Evolutionary conservation across 2,797 vertebrate species (phyloP).

Genomic region (Coccyzus lansbergi): DNA sequence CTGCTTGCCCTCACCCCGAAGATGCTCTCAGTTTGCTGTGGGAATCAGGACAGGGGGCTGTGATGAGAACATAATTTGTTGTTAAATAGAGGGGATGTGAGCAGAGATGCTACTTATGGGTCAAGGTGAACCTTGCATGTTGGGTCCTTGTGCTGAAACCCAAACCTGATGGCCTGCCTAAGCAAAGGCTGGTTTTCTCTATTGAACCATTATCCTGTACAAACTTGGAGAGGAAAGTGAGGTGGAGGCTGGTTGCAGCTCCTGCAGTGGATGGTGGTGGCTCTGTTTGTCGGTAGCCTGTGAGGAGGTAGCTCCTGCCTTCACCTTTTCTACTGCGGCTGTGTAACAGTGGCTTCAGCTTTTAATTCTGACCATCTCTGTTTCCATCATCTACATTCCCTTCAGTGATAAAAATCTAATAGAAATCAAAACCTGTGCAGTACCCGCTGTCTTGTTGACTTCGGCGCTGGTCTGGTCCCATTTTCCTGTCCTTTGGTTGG

Average conservation of each 20-base stretch:
- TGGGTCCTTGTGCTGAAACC: not conserved
- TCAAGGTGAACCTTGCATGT: not conserved
- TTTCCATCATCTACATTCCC: not conserved
- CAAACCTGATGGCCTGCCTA: not conserved
- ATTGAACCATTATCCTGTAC: not conserved
- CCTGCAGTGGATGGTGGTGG: not conserved
- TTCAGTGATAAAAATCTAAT: not conserved
- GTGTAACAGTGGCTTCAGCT: not conserved
- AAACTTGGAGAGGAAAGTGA: not conserved
- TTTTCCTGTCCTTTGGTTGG: not conserved
- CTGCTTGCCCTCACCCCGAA: not conserved
- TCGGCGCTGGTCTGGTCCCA: not conserved
- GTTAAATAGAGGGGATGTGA: not conserved
- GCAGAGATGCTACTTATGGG: not conserved
- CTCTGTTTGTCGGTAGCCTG: not conserved
- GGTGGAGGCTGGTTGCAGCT: not conserved
- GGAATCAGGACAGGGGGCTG: not conserved
- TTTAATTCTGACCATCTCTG: not conserved
- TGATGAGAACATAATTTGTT: not conserved
- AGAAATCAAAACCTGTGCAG: not conserved
- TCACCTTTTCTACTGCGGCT: not conserved
- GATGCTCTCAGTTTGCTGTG: not conserved
- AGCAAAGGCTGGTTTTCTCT: not conserved
- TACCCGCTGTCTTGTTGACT: not conserved
- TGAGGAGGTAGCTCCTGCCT: constrained; percentile 2